phyloP scores from a whole-genome alignment of 1,140 invertebrate species.

The Zophobas morio region DNA sequence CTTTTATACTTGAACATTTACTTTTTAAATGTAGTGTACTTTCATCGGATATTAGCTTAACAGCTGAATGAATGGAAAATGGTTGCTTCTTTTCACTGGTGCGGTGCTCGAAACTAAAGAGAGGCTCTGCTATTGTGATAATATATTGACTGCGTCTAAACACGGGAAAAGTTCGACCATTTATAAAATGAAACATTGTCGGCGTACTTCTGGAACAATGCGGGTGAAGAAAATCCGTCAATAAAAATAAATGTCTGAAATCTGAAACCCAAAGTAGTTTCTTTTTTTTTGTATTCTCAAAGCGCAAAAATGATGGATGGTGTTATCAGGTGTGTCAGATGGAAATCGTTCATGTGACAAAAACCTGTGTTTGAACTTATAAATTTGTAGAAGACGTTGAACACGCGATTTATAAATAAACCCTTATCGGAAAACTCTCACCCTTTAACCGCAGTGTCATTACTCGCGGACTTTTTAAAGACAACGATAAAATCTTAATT shows the following conservation, averaged over 20 bases:
- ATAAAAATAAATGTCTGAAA: not conserved
- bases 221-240: not conserved
- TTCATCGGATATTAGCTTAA: not conserved
- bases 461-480: constrained; percentile 33
- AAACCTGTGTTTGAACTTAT: constrained; percentile 9
- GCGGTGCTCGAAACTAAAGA: not conserved
- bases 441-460: constrained; percentile 38
- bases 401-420: constrained; percentile 40
- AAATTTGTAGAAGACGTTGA: constrained; percentile 7
- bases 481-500: constrained; percentile 35
- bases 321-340: constrained; percentile 12
- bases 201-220: not conserved
- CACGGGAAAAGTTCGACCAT: not conserved
- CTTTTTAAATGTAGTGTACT: constrained; percentile 2
- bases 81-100: not conserved
- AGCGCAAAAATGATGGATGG: constrained; percentile 10
- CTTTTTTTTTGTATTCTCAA: not conserved
- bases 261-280: constrained; percentile 11
- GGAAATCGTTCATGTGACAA: constrained; percentile 5
- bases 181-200: not conserved
- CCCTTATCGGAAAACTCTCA: not conserved
- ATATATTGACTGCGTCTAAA: not conserved
- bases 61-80: not conserved
- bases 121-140: not conserved
- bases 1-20: constrained; percentile 8